Percentiles rank a stretch among this genome's conserved stretches.
Conservation (phyloP, 2,888 invertebrate genomes). For the Anoplius nigerrimus region DNA sequence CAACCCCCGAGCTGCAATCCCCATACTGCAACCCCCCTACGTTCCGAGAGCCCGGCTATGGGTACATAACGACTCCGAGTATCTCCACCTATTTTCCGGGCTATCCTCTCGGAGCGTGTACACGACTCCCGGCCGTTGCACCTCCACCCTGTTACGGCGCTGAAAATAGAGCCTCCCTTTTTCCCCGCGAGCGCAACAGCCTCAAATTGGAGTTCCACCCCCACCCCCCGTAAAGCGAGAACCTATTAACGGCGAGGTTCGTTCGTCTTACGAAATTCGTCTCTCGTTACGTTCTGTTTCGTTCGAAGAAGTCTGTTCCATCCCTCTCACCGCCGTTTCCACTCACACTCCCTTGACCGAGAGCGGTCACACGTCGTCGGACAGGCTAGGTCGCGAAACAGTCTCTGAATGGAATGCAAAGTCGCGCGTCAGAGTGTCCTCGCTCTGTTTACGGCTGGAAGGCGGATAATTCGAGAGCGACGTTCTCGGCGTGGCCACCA, state of each 20-base stretch:
- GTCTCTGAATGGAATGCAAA: too few relatives aligned
- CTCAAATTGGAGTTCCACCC: conserved; percentile 16
- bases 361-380: too few relatives aligned
- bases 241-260: conserved; percentile 31
- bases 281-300: background rate
- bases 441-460: too few relatives aligned
- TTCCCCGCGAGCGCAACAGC: conserved; percentile 29
- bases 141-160: conserved; percentile 22
- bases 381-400: too few relatives aligned
- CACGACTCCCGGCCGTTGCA: background rate
- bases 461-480: too few relatives aligned
- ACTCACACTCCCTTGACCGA: too few relatives aligned
- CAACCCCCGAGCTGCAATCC: too few relatives aligned
- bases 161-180: conserved; percentile 34
- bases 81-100: conserved; percentile 16
- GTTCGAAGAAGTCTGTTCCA: background rate
- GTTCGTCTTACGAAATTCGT: background rate
- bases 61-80: background rate
- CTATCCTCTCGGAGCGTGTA: background rate
- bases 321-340: too few relatives aligned
- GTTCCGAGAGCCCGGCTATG: background rate
- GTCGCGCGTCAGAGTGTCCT: too few relatives aligned
- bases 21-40: too few relatives aligned
- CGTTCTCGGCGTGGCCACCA: too few relatives aligned
- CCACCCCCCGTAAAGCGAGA: conserved; percentile 12